Percentiles rank a stretch among this genome's conserved stretches.
phyloP scores from a whole-genome alignment of 2,888 invertebrate species.

The Hirtodrosophila confusa region DNA sequence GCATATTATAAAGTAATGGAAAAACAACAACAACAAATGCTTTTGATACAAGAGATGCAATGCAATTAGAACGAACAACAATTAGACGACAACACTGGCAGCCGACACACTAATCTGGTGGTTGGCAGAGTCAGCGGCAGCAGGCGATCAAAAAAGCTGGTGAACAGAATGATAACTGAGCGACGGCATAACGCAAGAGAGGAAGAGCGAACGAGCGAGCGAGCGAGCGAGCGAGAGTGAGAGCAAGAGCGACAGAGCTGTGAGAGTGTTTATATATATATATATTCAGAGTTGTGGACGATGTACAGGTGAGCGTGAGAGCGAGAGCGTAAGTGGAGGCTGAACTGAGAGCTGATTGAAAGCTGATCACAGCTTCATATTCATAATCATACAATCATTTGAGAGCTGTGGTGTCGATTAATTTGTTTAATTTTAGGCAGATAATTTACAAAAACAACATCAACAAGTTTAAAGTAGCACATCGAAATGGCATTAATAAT shows the following conservation, averaged over 20 bases:
- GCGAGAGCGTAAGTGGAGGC: slow-evolving; percentile 18
- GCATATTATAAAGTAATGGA: slow-evolving; percentile 35
- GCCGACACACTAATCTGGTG: slow-evolving; percentile 43
- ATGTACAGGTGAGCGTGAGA: slow-evolving; percentile 28
- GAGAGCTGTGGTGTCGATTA: slow-evolving; percentile 23
- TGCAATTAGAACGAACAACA: slow-evolving; percentile 69
- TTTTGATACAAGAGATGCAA: slow-evolving; percentile 49
- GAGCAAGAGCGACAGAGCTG: slow-evolving; percentile 18
- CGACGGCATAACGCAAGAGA: slow-evolving; percentile 8
- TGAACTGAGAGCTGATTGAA: slow-evolving; percentile 18
- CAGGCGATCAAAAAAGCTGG: slow-evolving; percentile 37
- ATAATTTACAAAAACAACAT: slow-evolving; percentile 83
- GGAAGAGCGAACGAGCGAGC: slow-evolving; percentile 10
- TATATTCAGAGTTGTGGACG: slow-evolving; percentile 3
- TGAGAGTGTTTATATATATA: background rate
- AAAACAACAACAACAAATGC: slow-evolving; percentile 75
- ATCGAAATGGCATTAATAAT: slow-evolving; percentile 60
- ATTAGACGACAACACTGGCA: slow-evolving; percentile 67
- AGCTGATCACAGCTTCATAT: slow-evolving; percentile 9
- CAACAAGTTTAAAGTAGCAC: slow-evolving; percentile 61
- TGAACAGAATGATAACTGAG: slow-evolving; percentile 12
- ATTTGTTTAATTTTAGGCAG: slow-evolving; percentile 66
- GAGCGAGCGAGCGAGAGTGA: slow-evolving; percentile 8
- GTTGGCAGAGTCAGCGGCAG: slow-evolving; percentile 22
- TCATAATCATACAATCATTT: slow-evolving; percentile 25